Base-by-base conservation (phyloP, 2,888 invertebrate genomes). In the Abscondita cerata region DNA sequence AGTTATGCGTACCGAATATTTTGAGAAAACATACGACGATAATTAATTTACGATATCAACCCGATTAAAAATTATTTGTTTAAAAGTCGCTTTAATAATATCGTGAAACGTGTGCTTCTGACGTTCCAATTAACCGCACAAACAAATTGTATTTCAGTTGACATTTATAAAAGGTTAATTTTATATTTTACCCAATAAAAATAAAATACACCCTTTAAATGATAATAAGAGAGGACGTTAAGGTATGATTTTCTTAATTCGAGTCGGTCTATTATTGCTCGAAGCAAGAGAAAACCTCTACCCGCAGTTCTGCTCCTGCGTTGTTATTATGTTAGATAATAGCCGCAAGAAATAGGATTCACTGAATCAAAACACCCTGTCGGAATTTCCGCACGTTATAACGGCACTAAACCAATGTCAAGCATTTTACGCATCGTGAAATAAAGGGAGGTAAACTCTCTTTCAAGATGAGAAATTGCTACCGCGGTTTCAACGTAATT, bases 351-450 rank as follows among this genome's bases (percentile, higher is more conserved):
- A 73, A 70, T 70, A 66, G 67, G 63, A 61, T 64, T 73, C 70
- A 72, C 71, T 75, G 75, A 74, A 75, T 75, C 75, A 75, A 73
- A 72, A 70, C 70, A 65, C 70, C 69, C 70, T 36, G 59, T 52
- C 63, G 69, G 74, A 72, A 73, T 73, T 74, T 74, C 72, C 72
- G 61, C 67, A 62, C 52, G 67, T 69, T 70, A 70, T 71, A 73
- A 71, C 72, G 70, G 72, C 68, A 69, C 71, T 71, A 75, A 75
- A 75, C 74, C 75, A 75, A 73, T 74, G 73, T 69, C 70, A 72
- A 75, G 74, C 69, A 75, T 76, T 76, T 75, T 75, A 76, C 76
- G 75, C 75, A 73, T 75, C 72, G 73, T 66, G 70, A 70, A 68
- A 70, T 73, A 72, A 71, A 72, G 72, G 72, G 74, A 69, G 38